phyloP scores from a whole-genome alignment of 1,140 invertebrate species.

The Atta cephalotes region DNA sequence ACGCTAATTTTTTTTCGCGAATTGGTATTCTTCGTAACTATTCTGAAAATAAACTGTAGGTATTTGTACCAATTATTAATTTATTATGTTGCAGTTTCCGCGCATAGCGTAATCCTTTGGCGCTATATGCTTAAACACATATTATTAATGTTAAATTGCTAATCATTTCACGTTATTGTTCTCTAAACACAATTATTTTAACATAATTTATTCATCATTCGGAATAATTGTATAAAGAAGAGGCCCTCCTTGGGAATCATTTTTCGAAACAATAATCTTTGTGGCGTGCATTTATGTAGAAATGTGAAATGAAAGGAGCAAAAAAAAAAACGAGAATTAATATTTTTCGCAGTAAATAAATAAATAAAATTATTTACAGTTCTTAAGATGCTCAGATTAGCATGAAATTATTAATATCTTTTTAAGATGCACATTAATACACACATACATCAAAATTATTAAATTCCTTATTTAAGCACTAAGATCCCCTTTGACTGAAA shows the following conservation, averaged over 20 bases:
- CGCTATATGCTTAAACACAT: not conserved
- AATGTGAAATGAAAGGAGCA: not conserved
- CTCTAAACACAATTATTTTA: conserved; percentile 24
- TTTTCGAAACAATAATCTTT: not conserved
- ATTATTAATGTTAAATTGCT: conserved; percentile 45
- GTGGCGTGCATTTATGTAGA: not conserved
- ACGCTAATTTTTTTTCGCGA: conserved; percentile 3
- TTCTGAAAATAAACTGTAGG: not conserved
- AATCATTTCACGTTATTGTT: conserved; percentile 15
- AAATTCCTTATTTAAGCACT: too few relatives aligned
- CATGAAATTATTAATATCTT: too few relatives aligned
- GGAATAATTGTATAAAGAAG: not conserved
- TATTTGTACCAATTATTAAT: conserved; percentile 20
- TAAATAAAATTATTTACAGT: too few relatives aligned
- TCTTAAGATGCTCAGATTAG: too few relatives aligned
- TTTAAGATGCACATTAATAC: too few relatives aligned
- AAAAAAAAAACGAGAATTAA: not conserved
- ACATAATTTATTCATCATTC: conserved; percentile 20
- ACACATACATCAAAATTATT: too few relatives aligned
- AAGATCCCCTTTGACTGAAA: too few relatives aligned
- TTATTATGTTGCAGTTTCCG: conserved; percentile 18
- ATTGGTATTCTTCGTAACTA: conserved; percentile 6
- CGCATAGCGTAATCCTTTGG: not conserved
- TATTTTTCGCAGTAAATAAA: too few relatives aligned
- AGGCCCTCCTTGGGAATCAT: not conserved